Evolutionary conservation across 2,888 invertebrate genomes (phyloP), one percentile per base, ranked within the genome.

Genomic region (Timandra comae): DNA sequence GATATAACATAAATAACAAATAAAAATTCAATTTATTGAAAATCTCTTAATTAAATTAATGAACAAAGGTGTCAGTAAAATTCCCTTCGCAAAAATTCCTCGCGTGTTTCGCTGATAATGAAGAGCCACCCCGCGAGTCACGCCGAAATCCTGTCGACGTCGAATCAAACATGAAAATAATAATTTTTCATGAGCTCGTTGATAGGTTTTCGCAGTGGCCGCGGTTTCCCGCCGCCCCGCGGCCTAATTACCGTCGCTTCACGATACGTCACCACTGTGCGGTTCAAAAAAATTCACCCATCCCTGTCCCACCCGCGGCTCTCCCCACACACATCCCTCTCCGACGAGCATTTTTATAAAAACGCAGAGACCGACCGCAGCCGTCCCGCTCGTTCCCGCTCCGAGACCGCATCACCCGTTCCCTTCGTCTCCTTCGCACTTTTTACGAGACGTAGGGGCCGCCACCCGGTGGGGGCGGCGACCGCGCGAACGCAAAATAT

Each of bases 401-500:
- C 65, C 69, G 63, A 56, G 63, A 63, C 75, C 73, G 65, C 72
- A 68, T 68, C 58, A 59, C 73, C 75, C 75, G 75, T 68, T 71
- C 80, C 81, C 78, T 78, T 79, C 86, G 84, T 86, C 86, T 86
- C 86, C 80, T 84, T 86, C 80, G 76, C 85, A 74, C 86, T 86
- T 86, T 86, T 86, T 86, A 86, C 86, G 86, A 86, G 86, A 86
- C 85, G 81, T 67, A 78, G 85, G 81, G 82, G 79, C 79, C 78
- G 72, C 79, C 70, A 70, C 70, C 78, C 76, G 78, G 69, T 81
- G 76, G 82, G 73, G 81, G 84, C 79, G 82, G 80, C 77, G 78
- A 82, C 80, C 80, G 73, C 80, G 82, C 78, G 80, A 85, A 85
- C 85, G 82, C 85, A 81, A 86, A 86, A 86, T 86, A 86, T 86